Base-by-base conservation (phyloP, 2,113 vertebrate genomes). In the Lasiurus borealis region DNA sequence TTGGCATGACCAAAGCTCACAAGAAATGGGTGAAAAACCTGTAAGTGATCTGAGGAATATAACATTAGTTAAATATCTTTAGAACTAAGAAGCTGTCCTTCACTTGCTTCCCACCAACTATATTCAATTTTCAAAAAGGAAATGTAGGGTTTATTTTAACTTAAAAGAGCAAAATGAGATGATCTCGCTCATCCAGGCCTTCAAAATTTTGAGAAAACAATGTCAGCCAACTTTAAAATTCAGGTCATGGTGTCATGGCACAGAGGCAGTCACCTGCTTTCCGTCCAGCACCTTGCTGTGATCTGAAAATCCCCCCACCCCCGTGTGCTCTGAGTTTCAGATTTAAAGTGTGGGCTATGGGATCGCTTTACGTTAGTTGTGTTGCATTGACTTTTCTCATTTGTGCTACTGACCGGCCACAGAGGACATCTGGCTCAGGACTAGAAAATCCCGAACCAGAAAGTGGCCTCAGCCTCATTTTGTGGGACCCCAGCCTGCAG, bases 61-160 rank as follows among this genome's bases (percentile, higher is more conserved):
- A 12, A 92, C 71, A 76, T 81, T 80, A 92, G 14, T 94, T 75
- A 87, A 95, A 50, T 12, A 87, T 31, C 19, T 76, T 86, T 50
- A 83, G 50, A 93, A 84, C 57, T 77, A 31, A 64, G 59, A 91
- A 76, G 15, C 31, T 89, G 11, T 36, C 82, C 72, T 76, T 81
- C 27, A 3, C n/a, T 31, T 96, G 71, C 36, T 57, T 54, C 52
- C 9, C 31, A 77, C 6, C 18, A 87, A 75, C 23, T 40, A 25
- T n/a, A 72, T 54, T 78, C 12, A 69, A 59, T 71, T 91, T 85
- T 82, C 92, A 88, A 91, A 31, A 77, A 91, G 48, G 5, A 34
- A 89, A 62, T 8, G 6, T 11, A 64, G 14, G 23, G 12, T 85
- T 77, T 77, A 52, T 64, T 72, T 85, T 57, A 54, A 88, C 19